Conservation (phyloP, 2,888 invertebrate species). For the Labia minor region DNA sequence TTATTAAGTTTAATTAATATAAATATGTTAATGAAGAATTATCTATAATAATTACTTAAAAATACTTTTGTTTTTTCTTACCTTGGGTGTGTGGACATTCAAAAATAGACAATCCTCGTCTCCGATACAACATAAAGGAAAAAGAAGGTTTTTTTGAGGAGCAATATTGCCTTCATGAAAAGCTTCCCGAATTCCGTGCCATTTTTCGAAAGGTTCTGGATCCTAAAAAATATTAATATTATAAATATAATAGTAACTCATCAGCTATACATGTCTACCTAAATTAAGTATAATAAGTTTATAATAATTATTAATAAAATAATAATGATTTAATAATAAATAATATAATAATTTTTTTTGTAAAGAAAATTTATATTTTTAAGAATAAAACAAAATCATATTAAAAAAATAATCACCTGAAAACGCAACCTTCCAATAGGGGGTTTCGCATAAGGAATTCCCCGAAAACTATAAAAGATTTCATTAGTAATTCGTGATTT, state of each 20-base stretch:
- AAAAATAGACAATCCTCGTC: slow-evolving; percentile 32
- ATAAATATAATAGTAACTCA: too few relatives aligned
- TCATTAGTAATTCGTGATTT: slow-evolving; percentile 27
- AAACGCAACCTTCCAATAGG: not conserved
- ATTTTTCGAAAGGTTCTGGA: slow-evolving; percentile 18
- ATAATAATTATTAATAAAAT: not conserved
- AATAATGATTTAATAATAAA: not conserved
- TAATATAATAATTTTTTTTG: not conserved
- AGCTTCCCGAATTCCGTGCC: slow-evolving; percentile 23
- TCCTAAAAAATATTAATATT: too few relatives aligned
- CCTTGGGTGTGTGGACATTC: slow-evolving; percentile 28
- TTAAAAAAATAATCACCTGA: too few relatives aligned
- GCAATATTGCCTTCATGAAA: slow-evolving; percentile 15
- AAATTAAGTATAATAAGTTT: too few relatives aligned
- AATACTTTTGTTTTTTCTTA: too few relatives aligned
- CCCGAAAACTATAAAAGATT: slow-evolving; percentile 26
- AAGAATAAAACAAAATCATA: too few relatives aligned
- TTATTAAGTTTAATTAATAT: too few relatives aligned
- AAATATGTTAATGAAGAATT: too few relatives aligned
- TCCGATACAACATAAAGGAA: not conserved
- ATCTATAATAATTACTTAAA: too few relatives aligned
- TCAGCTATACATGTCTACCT: too few relatives aligned
- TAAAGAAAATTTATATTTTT: too few relatives aligned
- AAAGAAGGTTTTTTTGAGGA: slow-evolving; percentile 13
- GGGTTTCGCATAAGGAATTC: too few relatives aligned